These are phyloP conservation scores for Octomys mimax DNA, from an alignment of 2,797 vertebrate genomes.

Conservation along the genomic window DNA sequence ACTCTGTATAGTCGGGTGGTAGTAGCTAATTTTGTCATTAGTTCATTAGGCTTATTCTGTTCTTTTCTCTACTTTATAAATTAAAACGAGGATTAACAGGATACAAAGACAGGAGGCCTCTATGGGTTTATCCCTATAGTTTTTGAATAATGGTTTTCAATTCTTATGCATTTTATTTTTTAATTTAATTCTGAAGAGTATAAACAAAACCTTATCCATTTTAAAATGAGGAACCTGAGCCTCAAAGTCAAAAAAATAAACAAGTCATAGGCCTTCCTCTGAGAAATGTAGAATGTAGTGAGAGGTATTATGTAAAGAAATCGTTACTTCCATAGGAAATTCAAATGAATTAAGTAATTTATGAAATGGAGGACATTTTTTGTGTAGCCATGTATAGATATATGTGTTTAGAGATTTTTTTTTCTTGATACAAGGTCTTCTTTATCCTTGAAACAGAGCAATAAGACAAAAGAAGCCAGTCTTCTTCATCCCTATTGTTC, in stretches of 20 bases:
- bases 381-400: neutral
- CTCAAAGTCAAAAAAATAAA: conserved; percentile 39
- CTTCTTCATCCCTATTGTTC: conserved; percentile 91
- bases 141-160: neutral
- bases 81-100: conserved; percentile 53
- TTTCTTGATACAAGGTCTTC: neutral
- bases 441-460: conserved; percentile 88
- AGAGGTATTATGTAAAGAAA: conserved; percentile 21
- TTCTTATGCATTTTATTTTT: neutral
- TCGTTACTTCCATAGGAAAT: conserved; percentile 13
- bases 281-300: conserved; percentile 28
- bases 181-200: too few relatives aligned
- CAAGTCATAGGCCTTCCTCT: neutral
- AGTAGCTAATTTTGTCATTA: conserved; percentile 22
- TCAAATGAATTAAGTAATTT: conserved; percentile 21
- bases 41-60: conserved; percentile 34
- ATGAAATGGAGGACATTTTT: neutral
- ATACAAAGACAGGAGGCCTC: neutral
- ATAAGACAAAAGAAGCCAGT: conserved; percentile 91
- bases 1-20: conserved; percentile 25
- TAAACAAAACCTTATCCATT: neutral
- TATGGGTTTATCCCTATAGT: conserved; percentile 12
- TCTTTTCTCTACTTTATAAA: conserved; percentile 46
- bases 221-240: conserved; percentile 22
- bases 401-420: conserved; percentile 37